Evolutionary conservation across 2,797 vertebrate species (phyloP).

Genomic region (Periparus ater): DNA sequence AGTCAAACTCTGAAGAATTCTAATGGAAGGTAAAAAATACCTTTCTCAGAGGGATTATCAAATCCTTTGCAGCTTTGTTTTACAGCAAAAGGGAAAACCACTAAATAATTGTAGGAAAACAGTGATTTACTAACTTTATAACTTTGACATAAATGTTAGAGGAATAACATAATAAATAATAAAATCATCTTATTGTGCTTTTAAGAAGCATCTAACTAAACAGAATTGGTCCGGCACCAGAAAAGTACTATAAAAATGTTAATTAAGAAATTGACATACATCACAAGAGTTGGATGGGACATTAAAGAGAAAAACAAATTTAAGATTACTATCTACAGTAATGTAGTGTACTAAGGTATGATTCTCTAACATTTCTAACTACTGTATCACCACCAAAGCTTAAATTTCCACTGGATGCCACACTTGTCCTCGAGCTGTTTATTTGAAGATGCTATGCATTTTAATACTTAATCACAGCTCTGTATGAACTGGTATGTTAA

Average conservation of each 20-base stretch:
- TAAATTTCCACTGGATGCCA: not conserved
- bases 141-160: not conserved
- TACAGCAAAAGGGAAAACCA: slow-evolving; percentile 37
- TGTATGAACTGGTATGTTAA: not conserved
- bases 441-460: not conserved
- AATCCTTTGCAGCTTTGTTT: slow-evolving; percentile 17
- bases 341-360: not conserved
- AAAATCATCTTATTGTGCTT: not conserved
- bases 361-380: not conserved
- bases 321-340: not conserved
- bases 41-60: slow-evolving; percentile 37
- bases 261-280: not conserved
- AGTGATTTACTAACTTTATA: not conserved
- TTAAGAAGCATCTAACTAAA: not conserved
- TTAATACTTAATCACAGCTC: not conserved
- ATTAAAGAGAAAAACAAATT: not conserved
- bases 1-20: slow-evolving; percentile 4
- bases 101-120: slow-evolving; percentile 13
- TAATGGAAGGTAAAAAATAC: slow-evolving; percentile 44
- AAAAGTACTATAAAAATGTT: not conserved
- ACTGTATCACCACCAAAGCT: not conserved
- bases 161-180: too few relatives aligned
- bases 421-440: not conserved
- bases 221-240: not conserved
- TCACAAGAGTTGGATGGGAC: not conserved